Conservation (phyloP, 2,797 vertebrate genomes). For the Tokudaia tokunoshimensis region DNA sequence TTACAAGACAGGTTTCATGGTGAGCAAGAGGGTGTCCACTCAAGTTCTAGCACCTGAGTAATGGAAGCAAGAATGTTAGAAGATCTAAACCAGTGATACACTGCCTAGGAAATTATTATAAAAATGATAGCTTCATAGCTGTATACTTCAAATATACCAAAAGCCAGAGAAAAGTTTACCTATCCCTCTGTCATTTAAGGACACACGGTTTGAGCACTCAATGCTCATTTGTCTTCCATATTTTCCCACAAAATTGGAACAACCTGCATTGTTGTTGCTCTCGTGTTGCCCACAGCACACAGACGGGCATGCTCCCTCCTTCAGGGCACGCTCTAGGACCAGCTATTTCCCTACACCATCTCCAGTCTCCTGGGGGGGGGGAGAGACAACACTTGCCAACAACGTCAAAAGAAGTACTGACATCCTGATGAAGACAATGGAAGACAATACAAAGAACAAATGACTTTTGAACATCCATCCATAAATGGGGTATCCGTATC, state of each 20-base stretch:
- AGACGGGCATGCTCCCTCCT: not conserved
- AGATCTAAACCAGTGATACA: not conserved
- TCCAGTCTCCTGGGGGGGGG: not conserved
- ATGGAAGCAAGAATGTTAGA: not conserved
- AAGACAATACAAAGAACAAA: not conserved
- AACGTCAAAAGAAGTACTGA: not conserved
- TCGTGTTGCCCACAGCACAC: not conserved
- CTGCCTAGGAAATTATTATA: not conserved
- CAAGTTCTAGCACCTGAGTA: not conserved
- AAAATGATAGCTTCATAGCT: not conserved
- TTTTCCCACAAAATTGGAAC: not conserved
- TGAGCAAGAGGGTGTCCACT: not conserved
- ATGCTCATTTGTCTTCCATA: too few species aligned
- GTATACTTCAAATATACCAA: not conserved
- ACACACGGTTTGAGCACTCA: not conserved
- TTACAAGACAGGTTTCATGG: not conserved
- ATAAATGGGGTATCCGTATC: not conserved
- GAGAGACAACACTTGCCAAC: not conserved
- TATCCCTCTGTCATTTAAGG: not conserved
- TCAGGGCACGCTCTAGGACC: not conserved
- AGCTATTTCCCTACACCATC: not conserved
- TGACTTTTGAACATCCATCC: too few species aligned
- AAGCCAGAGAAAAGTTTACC: not conserved
- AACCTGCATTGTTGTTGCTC: too few species aligned
- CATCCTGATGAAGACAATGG: not conserved